phyloP scores from a whole-genome alignment of 2,113 vertebrate species.

The Procavia capensis region DNA sequence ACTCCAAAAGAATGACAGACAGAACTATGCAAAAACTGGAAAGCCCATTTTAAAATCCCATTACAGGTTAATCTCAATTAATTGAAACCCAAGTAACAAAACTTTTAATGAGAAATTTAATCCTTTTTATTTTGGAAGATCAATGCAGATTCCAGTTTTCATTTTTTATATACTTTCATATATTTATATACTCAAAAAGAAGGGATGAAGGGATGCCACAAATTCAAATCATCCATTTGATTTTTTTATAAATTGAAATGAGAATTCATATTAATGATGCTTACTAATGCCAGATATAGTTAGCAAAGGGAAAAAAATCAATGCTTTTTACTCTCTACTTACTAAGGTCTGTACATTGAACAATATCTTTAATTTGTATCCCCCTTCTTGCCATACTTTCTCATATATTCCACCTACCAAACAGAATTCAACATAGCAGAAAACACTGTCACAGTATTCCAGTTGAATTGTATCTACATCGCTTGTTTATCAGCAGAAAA shows the following conservation, averaged over 20 bases:
- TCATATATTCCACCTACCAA: background rate
- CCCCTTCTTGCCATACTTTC: conserved; percentile 8
- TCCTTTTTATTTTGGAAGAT: background rate
- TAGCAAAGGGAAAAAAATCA: background rate
- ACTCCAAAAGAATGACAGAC: conserved; percentile 1
- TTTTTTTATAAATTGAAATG: conserved; percentile 38
- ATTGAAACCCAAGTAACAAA: background rate
- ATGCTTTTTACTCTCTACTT: background rate
- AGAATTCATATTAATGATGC: conserved; percentile 39
- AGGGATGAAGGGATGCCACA: conserved; percentile 41
- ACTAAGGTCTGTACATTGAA: background rate
- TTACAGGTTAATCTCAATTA: conserved; percentile 35
- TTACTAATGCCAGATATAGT: background rate
- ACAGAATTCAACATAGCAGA: conserved; percentile 3
- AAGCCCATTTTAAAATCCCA: conserved; percentile 21
- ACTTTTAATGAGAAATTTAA: background rate
- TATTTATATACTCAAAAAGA: no score
- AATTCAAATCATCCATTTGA: conserved; percentile 47
- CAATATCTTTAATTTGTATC: conserved; percentile 27
- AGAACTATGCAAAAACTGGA: conserved; percentile 32
- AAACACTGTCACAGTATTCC: background rate
- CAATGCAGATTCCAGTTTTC: conserved; percentile 36
- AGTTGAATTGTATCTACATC: background rate
- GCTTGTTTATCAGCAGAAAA: conserved; percentile 39
- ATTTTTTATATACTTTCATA: background rate